Evolutionary conservation across 2,113 vertebrate genomes (phyloP).

Genomic region (Chroicocephalus ridibundus): DNA sequence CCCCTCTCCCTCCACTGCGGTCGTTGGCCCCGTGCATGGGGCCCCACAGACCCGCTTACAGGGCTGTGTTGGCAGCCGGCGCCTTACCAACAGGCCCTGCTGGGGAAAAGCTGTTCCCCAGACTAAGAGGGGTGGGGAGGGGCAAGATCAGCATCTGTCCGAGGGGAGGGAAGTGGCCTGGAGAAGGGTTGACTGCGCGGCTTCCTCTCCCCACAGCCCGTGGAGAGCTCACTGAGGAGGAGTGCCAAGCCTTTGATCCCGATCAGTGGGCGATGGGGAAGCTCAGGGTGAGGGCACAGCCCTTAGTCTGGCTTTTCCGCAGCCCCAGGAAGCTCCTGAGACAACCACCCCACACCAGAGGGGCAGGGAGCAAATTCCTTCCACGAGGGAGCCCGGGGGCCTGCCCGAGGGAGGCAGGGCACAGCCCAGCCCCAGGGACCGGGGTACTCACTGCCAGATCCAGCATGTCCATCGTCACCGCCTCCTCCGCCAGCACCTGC

Average conservation of each 20-base stretch:
- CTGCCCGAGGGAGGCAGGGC: no score
- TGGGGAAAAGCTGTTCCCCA: background rate
- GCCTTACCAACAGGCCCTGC: background rate
- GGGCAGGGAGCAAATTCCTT: fast-evolving
- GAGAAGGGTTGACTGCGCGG: background rate
- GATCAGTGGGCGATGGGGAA: fast-evolving
- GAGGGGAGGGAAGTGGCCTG: background rate
- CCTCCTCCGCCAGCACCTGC: constrained; percentile 90
- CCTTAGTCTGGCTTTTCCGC: no score
- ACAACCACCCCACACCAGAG: background rate
- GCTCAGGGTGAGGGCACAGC: background rate
- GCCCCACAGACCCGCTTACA: background rate
- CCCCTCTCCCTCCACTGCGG: background rate
- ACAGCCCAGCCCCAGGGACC: background rate
- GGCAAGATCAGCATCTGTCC: background rate
- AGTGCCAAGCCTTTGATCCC: background rate
- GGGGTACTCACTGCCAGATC: constrained; percentile 85
- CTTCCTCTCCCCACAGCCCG: background rate
- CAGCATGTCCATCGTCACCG: constrained; percentile 85
- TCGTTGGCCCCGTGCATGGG: fast-evolving
- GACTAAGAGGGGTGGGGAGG: background rate
- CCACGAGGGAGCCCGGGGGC: fast-evolving
- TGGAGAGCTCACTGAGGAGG: fast-evolving
- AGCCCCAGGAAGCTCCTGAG: background rate
- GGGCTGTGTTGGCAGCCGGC: background rate